These are phyloP conservation scores for Oscheius sp. DNA, from an alignment of 1,140 invertebrate species.

Conservation along the genomic window DNA sequence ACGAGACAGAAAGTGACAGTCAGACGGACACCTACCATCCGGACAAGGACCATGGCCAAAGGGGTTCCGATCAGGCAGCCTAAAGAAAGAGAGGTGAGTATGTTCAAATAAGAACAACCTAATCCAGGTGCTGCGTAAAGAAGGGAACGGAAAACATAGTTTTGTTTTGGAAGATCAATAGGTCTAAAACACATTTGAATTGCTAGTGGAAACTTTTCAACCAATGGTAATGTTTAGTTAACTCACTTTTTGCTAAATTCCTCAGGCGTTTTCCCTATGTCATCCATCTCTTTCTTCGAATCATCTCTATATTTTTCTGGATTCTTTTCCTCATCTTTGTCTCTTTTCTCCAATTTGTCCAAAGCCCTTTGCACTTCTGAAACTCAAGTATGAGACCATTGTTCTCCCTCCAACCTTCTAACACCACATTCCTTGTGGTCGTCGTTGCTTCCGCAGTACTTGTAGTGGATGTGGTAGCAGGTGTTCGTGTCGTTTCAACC, in stretches of 20 bases:
- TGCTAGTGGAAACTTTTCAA: no score
- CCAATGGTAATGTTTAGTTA: no score
- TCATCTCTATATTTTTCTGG: not conserved
- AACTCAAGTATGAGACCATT: not conserved
- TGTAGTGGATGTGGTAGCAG: not conserved
- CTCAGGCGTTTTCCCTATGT: no score
- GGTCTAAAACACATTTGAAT: conserved; percentile 5
- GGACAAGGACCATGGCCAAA: not conserved
- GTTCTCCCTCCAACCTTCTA: no score
- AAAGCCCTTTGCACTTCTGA: conserved; percentile 21
- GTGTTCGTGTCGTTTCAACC: not conserved
- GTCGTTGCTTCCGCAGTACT: conserved; percentile 2
- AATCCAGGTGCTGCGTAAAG: conserved; percentile 30
- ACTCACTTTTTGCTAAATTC: no score
- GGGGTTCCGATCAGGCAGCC: not conserved
- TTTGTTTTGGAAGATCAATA: not conserved
- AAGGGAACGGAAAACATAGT: not conserved
- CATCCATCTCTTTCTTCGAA: not conserved
- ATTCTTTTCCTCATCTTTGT: not conserved
- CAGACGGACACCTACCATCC: not conserved
- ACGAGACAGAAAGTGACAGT: conserved; percentile 12
- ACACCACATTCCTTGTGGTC: conserved; percentile 15
- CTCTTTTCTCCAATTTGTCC: conserved; percentile 22
- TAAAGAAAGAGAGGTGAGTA: not conserved
- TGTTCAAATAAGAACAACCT: conserved; percentile 22